Conservation (phyloP, 2,888 invertebrate genomes). For the Trichopria drosophilae region DNA sequence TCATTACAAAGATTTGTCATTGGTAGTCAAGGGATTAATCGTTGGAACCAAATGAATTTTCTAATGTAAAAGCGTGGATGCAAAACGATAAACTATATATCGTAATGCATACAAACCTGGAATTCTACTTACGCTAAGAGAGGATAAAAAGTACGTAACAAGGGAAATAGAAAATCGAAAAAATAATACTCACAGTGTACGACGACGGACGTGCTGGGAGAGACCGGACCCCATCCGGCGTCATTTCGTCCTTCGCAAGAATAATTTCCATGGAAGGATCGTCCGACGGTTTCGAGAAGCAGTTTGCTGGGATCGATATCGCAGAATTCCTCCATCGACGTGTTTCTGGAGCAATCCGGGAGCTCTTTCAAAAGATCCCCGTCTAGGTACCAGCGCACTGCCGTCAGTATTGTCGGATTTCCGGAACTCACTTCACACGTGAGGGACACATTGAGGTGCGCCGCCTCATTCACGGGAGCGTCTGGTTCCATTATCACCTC, state of each 20-base stretch:
- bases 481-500: conserved; percentile 75
- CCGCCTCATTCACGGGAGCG: conserved; percentile 76
- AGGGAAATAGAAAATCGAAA: conserved; percentile 2
- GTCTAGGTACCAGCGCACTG: conserved; percentile 86
- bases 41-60: too few species aligned
- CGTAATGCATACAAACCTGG: too few species aligned
- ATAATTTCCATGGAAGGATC: conserved; percentile 91
- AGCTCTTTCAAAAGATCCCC: conserved; percentile 81
- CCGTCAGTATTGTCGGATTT: conserved; percentile 73
- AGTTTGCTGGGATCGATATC: conserved; percentile 86
- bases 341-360: conserved; percentile 72
- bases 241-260: conserved; percentile 88
- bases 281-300: conserved; percentile 80
- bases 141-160: too few species aligned
- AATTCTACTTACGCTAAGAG: too few species aligned
- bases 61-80: too few species aligned
- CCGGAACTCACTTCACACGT: conserved; percentile 79
- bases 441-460: conserved; percentile 78
- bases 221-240: conserved; percentile 85
- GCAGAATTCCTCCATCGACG: conserved; percentile 67
- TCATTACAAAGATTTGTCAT: too few species aligned
- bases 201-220: conserved; percentile 75
- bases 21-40: too few species aligned
- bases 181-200: conserved; percentile 72
- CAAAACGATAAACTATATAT: too few species aligned